A percentile compares a stretch with the other conserved stretches of the same genome.
phyloP scores from a whole-genome alignment of 2,797 vertebrate species.

The Gymnothorax javanicus region DNA sequence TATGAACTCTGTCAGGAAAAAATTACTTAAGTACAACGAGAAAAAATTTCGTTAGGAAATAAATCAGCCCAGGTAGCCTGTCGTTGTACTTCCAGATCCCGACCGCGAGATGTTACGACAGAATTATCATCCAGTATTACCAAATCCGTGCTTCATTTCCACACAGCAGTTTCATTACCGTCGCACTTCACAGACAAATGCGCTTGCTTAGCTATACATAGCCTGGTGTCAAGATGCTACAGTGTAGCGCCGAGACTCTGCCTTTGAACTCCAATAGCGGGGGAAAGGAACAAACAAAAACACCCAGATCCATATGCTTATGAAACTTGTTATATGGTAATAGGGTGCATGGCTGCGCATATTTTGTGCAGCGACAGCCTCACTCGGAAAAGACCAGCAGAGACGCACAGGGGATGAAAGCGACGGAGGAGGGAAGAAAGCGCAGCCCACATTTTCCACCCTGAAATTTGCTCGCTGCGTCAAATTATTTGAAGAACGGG shows the following conservation, averaged over 20 bases:
- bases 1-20: too few relatives aligned
- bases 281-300: not conserved
- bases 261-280: not conserved
- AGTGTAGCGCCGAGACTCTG: not conserved
- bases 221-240: not conserved
- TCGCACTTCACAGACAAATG: not conserved
- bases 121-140: not conserved
- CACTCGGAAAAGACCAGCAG: not conserved
- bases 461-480: conserved; percentile 5
- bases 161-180: not conserved
- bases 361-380: not conserved
- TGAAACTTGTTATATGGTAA: conserved; percentile 7
- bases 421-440: not conserved
- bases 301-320: not conserved
- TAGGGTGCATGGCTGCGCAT: not conserved
- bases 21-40: too few relatives aligned
- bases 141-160: not conserved
- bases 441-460: not conserved
- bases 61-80: not conserved
- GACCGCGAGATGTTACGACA: too few relatives aligned
- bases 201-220: not conserved
- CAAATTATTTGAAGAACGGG: not conserved
- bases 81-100: not conserved
- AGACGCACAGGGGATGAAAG: not conserved
- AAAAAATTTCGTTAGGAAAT: too few relatives aligned